phyloP scores from a whole-genome alignment of 2,113 vertebrate genomes.

The Oncorhynchus masou region DNA sequence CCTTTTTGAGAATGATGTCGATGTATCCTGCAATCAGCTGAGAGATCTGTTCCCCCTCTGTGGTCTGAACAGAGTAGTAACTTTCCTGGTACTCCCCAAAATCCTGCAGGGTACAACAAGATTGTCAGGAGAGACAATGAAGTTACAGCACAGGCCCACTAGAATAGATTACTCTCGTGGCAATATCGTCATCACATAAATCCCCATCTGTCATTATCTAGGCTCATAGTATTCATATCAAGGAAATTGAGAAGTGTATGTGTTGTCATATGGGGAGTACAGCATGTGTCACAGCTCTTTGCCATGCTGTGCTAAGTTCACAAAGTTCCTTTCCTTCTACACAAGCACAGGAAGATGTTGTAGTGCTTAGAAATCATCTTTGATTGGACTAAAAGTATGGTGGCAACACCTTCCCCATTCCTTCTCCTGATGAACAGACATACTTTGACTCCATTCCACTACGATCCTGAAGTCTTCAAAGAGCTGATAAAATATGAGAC shows the following conservation, averaged over 20 bases:
- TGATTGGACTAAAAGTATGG: slow-evolving; percentile 18
- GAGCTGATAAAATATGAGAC: slow-evolving; percentile 42
- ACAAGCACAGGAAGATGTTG: not conserved
- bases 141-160: not conserved
- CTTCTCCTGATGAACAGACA: slow-evolving; percentile 24
- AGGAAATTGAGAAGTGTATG: not conserved
- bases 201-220: no score
- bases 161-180: not conserved
- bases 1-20: slow-evolving; percentile 99
- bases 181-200: not conserved
- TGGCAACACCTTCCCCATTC: slow-evolving; percentile 32
- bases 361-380: not conserved
- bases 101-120: slow-evolving; percentile 73
- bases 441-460: slow-evolving; percentile 12
- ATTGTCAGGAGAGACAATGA: not conserved
- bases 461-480: slow-evolving; percentile 26
- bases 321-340: not conserved
- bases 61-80: slow-evolving; percentile 98
- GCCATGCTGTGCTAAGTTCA: not conserved
- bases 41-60: slow-evolving; percentile 98
- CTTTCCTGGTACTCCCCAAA: slow-evolving; percentile 99
- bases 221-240: no score
- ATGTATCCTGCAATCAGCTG: slow-evolving; percentile 98
- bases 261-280: not conserved
- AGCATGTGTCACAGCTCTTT: not conserved